Evolutionary conservation across 2,113 vertebrate species (phyloP), one percentile per base, ranked within the genome.

Genomic region (Ascaphus truei): DNA sequence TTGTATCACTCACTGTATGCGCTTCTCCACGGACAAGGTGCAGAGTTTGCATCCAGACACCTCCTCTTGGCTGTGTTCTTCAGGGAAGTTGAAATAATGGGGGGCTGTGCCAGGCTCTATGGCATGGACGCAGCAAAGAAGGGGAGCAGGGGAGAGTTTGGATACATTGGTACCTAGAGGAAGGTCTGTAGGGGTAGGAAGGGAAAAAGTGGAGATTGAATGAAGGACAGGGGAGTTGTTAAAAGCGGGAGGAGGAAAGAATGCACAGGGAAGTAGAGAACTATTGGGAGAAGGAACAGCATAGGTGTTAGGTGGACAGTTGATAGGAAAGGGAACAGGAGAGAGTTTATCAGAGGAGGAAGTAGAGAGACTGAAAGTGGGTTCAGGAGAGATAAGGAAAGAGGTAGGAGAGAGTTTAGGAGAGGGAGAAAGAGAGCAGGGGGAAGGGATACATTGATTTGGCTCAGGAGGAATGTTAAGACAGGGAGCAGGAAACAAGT

Each of bases 1-100:
- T 26, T 1, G 5, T 33, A 1, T 23, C 20, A 76, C 83, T 83
- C 74, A 86, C 84, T 77, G 74, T 26, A 79, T 76, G 47, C 63
- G 76, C 25, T 64, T 79, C 59, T 73, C 75, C 65, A 76, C 36
- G 4, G 74, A 81, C 1, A 36, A 48, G 2, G 43, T 26, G 57
- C 71, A 75, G n/a, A 79, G 50, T 36, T 60, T 16, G 9, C 56
- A 62, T 22, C 16, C 22, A 3, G 29, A 6, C 1, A 2, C 11
- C 7, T 30, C 33, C 16, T 15, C 23, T 6, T 26, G 36, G n/a
- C n/a, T n/a, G n/a, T n/a, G n/a, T 33, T n/a, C 39, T 25, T 47
- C 53, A 18, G n/a, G 18, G 1, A 43, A 8, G 1, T 9, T 11
- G 10, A 9, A 2, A 30, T n/a, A 23, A n/a, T 13, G 12, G 9